A percentile compares a stretch with the other conserved stretches of the same genome.
Conservation (phyloP, 2,113 vertebrate species). For the Nipponia nippon region DNA sequence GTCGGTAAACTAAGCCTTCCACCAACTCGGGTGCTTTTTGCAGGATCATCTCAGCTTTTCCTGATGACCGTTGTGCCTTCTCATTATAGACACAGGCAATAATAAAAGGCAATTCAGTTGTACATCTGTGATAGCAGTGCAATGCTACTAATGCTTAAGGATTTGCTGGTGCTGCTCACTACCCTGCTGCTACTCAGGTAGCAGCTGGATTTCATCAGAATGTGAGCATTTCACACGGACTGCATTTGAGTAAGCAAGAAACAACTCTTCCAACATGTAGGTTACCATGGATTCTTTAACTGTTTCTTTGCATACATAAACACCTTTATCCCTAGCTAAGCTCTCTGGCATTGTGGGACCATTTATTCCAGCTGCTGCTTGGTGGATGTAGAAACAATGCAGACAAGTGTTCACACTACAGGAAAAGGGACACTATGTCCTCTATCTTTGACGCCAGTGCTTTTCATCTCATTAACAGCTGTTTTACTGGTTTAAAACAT, state of each 20-base stretch:
- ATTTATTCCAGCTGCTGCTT: not conserved
- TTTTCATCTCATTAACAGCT: not conserved
- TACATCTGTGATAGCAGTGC: not conserved
- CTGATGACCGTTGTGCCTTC: not conserved
- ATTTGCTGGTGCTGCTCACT: not conserved
- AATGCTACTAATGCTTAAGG: not conserved
- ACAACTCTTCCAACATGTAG: not conserved
- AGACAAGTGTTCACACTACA: not conserved
- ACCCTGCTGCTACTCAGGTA: not conserved
- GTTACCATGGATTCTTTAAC: not conserved
- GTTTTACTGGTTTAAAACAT: not conserved
- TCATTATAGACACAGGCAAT: not conserved
- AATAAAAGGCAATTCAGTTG: not conserved
- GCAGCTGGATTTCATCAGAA: not conserved
- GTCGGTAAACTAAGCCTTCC: not conserved
- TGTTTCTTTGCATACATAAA: not conserved
- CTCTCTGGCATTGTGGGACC: not conserved
- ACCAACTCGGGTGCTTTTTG: not conserved
- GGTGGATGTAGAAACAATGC: not conserved
- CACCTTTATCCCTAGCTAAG: not conserved
- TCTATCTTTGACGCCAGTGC: accelerated
- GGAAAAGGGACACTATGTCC: not conserved
- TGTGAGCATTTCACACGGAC: not conserved
- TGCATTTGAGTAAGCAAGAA: not conserved
- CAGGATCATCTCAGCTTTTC: not conserved